phyloP scores from a whole-genome alignment of 2,113 vertebrate species.

The Peucedramus taeniatus region DNA sequence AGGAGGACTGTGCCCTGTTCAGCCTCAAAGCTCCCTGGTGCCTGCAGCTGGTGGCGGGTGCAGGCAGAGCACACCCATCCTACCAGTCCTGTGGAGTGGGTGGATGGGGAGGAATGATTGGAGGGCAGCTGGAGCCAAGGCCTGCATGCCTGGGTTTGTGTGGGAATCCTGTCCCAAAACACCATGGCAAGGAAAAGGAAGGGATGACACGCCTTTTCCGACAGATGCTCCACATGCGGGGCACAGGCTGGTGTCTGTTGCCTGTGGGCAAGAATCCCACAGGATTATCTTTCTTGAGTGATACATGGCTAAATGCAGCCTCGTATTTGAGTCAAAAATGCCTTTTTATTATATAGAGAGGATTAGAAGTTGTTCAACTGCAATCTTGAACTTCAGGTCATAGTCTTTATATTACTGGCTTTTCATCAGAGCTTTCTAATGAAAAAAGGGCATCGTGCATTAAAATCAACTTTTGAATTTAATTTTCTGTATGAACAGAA shows the following conservation, averaged over 20 bases:
- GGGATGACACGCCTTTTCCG: not conserved
- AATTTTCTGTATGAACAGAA: slow-evolving; percentile 35
- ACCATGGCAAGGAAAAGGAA: not conserved
- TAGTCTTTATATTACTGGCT: not conserved
- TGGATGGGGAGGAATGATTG: not conserved
- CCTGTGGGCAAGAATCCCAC: not conserved
- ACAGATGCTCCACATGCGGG: fast-evolving
- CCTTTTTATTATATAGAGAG: not conserved
- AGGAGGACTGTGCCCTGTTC: not conserved
- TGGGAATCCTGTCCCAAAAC: not conserved
- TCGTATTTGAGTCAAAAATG: slow-evolving; percentile 14
- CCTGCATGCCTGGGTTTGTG: fast-evolving
- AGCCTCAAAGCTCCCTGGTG: fast-evolving
- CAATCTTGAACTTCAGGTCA: slow-evolving; percentile 3
- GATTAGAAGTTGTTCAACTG: not conserved
- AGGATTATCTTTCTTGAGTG: not conserved
- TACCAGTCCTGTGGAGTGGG: fast-evolving
- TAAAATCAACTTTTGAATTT: slow-evolving; percentile 54
- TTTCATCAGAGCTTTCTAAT: slow-evolving; percentile 26
- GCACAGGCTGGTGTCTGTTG: fast-evolving
- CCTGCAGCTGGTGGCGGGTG: fast-evolving
- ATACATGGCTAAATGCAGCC: not conserved
- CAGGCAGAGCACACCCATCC: not conserved
- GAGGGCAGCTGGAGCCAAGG: not conserved
- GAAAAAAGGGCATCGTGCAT: not conserved